Evolutionary conservation across 2,113 vertebrate species (phyloP).

Genomic region (Notothenia rossii): DNA sequence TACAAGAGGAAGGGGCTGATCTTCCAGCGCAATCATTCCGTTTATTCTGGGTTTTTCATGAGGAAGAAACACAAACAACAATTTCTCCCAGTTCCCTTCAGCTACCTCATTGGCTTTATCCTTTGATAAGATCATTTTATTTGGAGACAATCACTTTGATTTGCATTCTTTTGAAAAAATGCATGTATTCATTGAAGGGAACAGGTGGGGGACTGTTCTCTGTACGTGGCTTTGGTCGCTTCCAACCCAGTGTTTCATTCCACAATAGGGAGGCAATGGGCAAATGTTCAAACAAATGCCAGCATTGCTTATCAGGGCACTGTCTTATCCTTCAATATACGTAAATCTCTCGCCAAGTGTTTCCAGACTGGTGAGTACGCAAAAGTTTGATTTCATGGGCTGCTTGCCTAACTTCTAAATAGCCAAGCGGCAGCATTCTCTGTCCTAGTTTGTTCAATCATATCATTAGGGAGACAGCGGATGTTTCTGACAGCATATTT

Average conservation of each 20-base stretch:
- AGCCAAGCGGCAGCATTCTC: slow-evolving; percentile 32
- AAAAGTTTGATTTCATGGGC: slow-evolving; percentile 59
- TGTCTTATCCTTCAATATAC: slow-evolving; percentile 60
- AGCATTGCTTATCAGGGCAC: slow-evolving; percentile 50
- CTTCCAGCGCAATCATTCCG: slow-evolving; percentile 42
- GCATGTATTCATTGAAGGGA: slow-evolving; percentile 48
- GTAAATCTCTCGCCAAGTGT: slow-evolving; percentile 52
- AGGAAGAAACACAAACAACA: slow-evolving; percentile 49
- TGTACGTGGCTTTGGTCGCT: slow-evolving; percentile 44
- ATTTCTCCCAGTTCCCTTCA: slow-evolving; percentile 43
- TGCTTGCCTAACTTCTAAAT: slow-evolving; percentile 44
- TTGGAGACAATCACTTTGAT: slow-evolving; percentile 54
- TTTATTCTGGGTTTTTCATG: slow-evolving; percentile 25
- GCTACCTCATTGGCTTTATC: slow-evolving; percentile 3
- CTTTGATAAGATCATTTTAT: slow-evolving; percentile 60
- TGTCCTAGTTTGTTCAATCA: slow-evolving; percentile 55
- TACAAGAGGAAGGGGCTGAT: slow-evolving; percentile 26
- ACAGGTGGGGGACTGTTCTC: slow-evolving; percentile 63
- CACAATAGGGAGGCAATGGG: slow-evolving; percentile 56
- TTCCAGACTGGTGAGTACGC: slow-evolving; percentile 35
- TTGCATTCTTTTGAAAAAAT: slow-evolving; percentile 51
- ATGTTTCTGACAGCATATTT: slow-evolving; percentile 54
- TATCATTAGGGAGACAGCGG: slow-evolving; percentile 45
- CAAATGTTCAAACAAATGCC: slow-evolving; percentile 58
- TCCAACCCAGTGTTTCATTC: slow-evolving; percentile 64